phyloP scores from a whole-genome alignment of 2,797 vertebrate genomes.

The Leucoraja ocellata region DNA sequence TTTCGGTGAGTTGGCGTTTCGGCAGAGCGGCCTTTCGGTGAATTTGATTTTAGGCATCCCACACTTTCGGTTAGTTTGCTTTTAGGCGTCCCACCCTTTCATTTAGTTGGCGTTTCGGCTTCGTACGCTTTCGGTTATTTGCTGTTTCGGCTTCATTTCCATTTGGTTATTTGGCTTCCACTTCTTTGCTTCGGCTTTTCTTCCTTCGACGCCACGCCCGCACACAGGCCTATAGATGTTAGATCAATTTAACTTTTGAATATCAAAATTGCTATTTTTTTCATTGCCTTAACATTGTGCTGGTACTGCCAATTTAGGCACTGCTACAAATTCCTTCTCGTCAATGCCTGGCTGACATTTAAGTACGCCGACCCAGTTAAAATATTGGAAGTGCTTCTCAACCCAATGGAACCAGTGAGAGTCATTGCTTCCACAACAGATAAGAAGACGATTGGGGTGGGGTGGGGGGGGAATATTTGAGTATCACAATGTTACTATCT shows the following conservation, averaged over 20 bases:
- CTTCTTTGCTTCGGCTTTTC: no score
- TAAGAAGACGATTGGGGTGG: not conserved
- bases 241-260: not conserved
- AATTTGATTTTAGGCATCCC: no score
- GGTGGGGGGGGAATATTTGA: not conserved
- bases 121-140: no score
- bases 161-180: no score
- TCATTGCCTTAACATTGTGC: not conserved
- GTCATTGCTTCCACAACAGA: not conserved
- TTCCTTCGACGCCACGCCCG: no score
- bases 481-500: slow-evolving; percentile 38
- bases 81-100: no score
- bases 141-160: no score
- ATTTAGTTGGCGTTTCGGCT: no score
- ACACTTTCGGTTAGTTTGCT: no score
- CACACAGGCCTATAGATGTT: not conserved
- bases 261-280: not conserved
- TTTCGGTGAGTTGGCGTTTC: no score
- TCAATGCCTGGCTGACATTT: not conserved
- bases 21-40: no score
- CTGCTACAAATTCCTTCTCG: not conserved
- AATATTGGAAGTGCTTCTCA: not conserved
- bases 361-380: not conserved
- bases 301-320: not conserved
- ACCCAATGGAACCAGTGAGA: not conserved